Evolutionary conservation across 2,888 invertebrate genomes (phyloP), one percentile per base, ranked within the genome.

Genomic region (Eustalomyia histrio): DNA sequence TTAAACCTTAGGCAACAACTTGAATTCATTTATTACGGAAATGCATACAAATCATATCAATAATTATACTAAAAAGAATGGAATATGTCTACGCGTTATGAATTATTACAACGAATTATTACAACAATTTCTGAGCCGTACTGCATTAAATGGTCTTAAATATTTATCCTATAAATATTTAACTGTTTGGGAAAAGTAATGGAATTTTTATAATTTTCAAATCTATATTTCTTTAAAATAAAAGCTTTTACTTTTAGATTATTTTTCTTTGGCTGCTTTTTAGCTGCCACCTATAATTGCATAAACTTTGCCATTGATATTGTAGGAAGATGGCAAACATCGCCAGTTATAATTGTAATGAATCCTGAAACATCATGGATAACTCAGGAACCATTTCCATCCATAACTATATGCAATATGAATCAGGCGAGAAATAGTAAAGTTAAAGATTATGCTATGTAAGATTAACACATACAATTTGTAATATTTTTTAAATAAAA

Each of bases 331-430:
- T 96, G 95, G 94, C 91, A 92, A 14, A 91, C 92, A 2, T 92
- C 93, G 1, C 96, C 96, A 0, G 94, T 97, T 85, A 95, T 97
- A 39, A 95, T 96, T 69, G 95, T 87, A 10, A 93, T 95, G 76
- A 95, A 94, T 85, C 94, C 96, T 0, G 92, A 93, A 81, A 92
- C 94, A 73, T 93, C 94, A 76, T 91, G 92, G 0, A 91, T 96
- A 1, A 91, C 92, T 14, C 91, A 92, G 47, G 92, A 96, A 74
- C 96, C 96, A 0, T 97, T 97, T 89, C 96, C 97, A 0, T 95
- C 96, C 0, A 91, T 97, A 8, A 97, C 96, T 0, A 93, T 97
- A 79, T 97, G 96, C 88, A 96, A 96, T 87, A 95, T 96, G 91
- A 97, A 97, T 89, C 94, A 95, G 86, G 95, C 94, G 0, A 94